Base-by-base conservation (phyloP, 2,113 vertebrate genomes). In the Suncus etruscus region DNA sequence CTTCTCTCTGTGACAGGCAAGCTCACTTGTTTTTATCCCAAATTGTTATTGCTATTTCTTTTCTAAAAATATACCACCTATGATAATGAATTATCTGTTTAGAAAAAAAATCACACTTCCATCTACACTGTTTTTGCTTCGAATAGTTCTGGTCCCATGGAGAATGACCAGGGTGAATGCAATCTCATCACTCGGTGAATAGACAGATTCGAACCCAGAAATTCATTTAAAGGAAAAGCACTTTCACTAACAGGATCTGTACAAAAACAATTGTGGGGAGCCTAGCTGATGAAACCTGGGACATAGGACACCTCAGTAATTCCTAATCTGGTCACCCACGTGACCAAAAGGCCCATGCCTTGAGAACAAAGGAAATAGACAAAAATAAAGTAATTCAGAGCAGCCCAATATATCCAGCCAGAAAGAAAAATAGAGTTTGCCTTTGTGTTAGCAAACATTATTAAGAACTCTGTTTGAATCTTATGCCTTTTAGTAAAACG, bases 161-260 rank as follows among this genome's bases (percentile, higher is more conserved):
- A 24, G 29, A 89, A 32, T 20, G 47, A 66, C 25, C 14, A n/a
- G 32, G 47, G 54, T 63, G 68, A 92, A 69, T 58, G 63, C 7
- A 92, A 78, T 88, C 61, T 83, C 1, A 66, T 79, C 48, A 51
- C 32, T 88, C 12, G 74, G 50, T 65, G 69, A 87, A 61, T 51
- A 80, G 87, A 86, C 69, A 82, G 68, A 83, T 54, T 92, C 76
- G 54, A 86, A 79, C 12, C 10, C 31, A 54, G 61, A 85, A 83
- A 76, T 39, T 85, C 76, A 81, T 48, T 27, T 25, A 86, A 48
- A 47, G 63, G 50, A 82, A 90, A 85, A 79, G 75, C 8, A 11
- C 75, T 47, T 29, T 25, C 66, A 69, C 48, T 29, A 69, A 89
- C 0, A 15, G 0, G 3, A 82, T 82, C 75, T 86, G 20, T 89